phyloP scores from a whole-genome alignment of 2,113 vertebrate species.

The Galeopterus variegatus region DNA sequence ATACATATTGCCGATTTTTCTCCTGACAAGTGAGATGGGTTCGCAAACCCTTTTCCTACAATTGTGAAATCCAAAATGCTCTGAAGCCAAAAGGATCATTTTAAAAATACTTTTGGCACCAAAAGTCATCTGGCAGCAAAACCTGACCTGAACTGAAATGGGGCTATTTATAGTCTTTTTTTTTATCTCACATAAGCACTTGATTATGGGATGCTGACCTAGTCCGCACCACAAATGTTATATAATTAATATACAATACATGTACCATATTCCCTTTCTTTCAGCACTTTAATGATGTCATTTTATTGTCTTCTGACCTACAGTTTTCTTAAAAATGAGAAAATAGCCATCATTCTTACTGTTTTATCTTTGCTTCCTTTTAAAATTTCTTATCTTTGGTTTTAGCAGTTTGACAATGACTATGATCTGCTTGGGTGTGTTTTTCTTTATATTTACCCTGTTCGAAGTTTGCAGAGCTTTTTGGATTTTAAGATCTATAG shows the following conservation, averaged over 20 bases:
- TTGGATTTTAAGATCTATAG: neutral
- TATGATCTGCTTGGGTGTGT: neutral
- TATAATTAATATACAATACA: neutral
- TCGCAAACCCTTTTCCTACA: neutral
- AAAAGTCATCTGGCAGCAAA: conserved; percentile 51
- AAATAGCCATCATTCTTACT: neutral
- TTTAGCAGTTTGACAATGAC: neutral
- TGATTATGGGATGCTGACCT: neutral
- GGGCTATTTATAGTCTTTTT: neutral
- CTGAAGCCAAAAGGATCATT: conserved; percentile 45
- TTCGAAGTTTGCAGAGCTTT: neutral
- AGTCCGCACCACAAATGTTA: neutral
- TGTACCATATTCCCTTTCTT: neutral
- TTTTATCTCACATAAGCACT: neutral
- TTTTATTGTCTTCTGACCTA: neutral
- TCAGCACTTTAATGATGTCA: neutral
- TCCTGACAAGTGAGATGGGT: conserved; percentile 9
- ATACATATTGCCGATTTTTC: neutral
- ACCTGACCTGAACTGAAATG: neutral
- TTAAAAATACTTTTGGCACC: neutral
- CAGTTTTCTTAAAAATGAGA: neutral
- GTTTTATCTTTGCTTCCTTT: conserved; percentile 8
- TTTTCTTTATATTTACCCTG: neutral
- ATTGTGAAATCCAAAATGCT: conserved; percentile 49
- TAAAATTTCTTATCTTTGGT: neutral